Percentiles rank a stretch among this genome's conserved stretches.
Evolutionary conservation across 2,113 vertebrate species (phyloP).

Genomic region (Clinocottus analis): DNA sequence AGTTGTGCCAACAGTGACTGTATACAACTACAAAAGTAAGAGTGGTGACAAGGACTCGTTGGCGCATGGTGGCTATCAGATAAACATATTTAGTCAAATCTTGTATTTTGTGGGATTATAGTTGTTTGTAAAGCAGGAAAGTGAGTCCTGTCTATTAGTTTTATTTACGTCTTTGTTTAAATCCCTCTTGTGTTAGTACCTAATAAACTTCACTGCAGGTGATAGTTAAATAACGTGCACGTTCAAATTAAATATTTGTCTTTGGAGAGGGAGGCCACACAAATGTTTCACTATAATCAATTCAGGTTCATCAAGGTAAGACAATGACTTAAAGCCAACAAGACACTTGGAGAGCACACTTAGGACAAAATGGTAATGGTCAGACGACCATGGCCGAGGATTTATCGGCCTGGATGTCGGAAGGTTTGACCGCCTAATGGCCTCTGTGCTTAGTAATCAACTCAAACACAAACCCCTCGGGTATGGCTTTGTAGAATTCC

Average conservation of each 20-base stretch:
- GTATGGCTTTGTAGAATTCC: constrained; percentile 10
- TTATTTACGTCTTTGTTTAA: background rate
- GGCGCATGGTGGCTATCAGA: constrained; percentile 15
- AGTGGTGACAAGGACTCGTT: constrained; percentile 8
- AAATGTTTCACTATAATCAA: constrained; percentile 29
- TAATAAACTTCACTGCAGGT: background rate
- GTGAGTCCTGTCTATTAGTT: background rate
- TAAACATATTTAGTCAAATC: constrained; percentile 12
- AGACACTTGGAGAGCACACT: constrained; percentile 24
- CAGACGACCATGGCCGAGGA: constrained; percentile 27
- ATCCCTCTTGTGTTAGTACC: background rate
- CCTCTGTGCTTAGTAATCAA: constrained; percentile 37
- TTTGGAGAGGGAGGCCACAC: constrained; percentile 2
- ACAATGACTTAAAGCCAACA: constrained; percentile 34
- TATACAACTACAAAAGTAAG: constrained; percentile 35
- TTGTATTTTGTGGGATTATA: constrained; percentile 4
- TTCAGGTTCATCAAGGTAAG: constrained; percentile 36
- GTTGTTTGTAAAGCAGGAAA: background rate
- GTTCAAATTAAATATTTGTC: constrained; percentile 4
- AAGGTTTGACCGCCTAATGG: constrained; percentile 52
- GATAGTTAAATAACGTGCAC: constrained; percentile 5
- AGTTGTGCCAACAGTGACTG: constrained; percentile 4
- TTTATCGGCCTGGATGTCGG: constrained; percentile 32
- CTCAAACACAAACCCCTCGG: constrained; percentile 30
- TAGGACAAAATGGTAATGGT: constrained; percentile 40